Conservation (phyloP, 2,888 invertebrate genomes). For the Mechanitis messenoides region DNA sequence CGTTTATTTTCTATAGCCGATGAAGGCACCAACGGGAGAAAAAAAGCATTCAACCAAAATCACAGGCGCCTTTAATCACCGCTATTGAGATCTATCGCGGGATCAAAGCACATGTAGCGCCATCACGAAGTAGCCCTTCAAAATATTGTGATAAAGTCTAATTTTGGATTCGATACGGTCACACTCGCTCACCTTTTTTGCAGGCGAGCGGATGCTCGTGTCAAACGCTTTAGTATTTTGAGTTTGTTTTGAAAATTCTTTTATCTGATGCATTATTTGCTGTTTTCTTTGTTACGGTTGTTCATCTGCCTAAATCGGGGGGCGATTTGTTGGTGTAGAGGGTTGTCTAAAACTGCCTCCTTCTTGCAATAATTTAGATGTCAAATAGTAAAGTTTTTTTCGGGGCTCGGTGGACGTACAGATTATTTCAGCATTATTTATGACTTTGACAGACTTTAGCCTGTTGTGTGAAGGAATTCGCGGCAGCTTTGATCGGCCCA, state of each 20-base stretch:
- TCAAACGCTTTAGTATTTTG: slow-evolving; percentile 77
- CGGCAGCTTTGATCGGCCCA: slow-evolving; percentile 60
- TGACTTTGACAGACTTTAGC: slow-evolving; percentile 64
- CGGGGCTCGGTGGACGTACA: slow-evolving; percentile 49
- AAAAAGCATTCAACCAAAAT: slow-evolving; percentile 74
- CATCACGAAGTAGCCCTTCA: slow-evolving; percentile 61
- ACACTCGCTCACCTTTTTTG: slow-evolving; percentile 60
- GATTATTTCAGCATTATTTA: slow-evolving; percentile 73
- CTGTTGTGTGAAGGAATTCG: slow-evolving; percentile 63
- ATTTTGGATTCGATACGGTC: slow-evolving; percentile 54
- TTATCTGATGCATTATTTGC: slow-evolving; percentile 74
- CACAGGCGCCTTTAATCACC: slow-evolving; percentile 77
- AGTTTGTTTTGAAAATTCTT: slow-evolving; percentile 78
- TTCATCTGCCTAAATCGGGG: slow-evolving; percentile 64
- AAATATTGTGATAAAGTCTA: slow-evolving; percentile 63
- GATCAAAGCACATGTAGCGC: slow-evolving; percentile 63
- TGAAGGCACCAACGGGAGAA: slow-evolving; percentile 61
- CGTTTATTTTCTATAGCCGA: slow-evolving; percentile 69
- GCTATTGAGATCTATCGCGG: slow-evolving; percentile 76
- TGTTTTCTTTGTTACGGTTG: slow-evolving; percentile 65
- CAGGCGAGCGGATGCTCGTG: slow-evolving; percentile 74
- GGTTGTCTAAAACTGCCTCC: slow-evolving; percentile 61
- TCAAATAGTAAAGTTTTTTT: slow-evolving; percentile 69
- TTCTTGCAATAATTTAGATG: slow-evolving; percentile 76
- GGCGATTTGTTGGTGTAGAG: slow-evolving; percentile 60